Conservation (phyloP, 2,113 vertebrate genomes). For the Empidonax alnorum region DNA sequence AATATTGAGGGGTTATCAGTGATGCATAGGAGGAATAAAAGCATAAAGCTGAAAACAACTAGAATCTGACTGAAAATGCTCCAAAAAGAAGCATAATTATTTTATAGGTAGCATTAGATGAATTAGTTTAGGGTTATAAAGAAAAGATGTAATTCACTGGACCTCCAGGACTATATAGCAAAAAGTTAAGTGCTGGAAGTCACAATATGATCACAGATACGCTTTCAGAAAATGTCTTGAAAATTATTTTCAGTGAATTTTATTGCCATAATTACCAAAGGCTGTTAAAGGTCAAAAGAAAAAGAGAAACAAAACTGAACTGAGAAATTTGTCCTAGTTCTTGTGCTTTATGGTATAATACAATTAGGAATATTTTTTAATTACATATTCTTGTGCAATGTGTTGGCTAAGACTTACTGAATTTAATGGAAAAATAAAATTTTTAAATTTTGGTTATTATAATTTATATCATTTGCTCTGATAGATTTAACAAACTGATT, state of each 20-base stretch:
- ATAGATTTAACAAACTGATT: neutral
- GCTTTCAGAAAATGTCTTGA: neutral
- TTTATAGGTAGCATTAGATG: constrained; percentile 28
- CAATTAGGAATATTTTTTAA: neutral
- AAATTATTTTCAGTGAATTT: neutral
- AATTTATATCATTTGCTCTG: neutral
- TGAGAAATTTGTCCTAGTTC: neutral
- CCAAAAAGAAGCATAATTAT: constrained; percentile 4
- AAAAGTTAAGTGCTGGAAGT: neutral
- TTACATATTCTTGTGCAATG: neutral
- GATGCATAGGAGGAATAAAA: neutral
- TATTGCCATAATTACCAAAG: neutral
- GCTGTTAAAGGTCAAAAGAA: neutral
- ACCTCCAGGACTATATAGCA: neutral
- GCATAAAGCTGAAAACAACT: neutral
- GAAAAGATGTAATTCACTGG: constrained; percentile 8
- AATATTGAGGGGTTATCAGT: neutral
- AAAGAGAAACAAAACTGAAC: neutral
- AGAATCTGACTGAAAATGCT: constrained; percentile 6
- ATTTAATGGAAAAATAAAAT: neutral
- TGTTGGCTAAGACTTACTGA: neutral
- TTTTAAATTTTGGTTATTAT: neutral
- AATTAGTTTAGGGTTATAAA: constrained; percentile 15
- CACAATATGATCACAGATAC: neutral
- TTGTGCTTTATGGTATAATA: neutral